Base-by-base conservation (phyloP, 2,888 invertebrate species). In the Drosophila heteroneura region DNA sequence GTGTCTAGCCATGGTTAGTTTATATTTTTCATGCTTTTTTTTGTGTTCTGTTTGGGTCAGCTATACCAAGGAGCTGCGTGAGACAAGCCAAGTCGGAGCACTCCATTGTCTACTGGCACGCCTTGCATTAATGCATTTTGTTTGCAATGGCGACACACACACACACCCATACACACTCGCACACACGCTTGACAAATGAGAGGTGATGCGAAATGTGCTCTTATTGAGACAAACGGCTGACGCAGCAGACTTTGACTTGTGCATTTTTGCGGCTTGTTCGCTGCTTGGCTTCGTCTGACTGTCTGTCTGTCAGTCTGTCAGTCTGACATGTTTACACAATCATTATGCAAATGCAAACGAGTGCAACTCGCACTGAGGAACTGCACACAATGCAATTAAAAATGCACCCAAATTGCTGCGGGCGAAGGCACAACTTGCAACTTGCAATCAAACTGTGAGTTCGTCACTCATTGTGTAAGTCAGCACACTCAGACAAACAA, bases 41-140 rank as follows among this genome's bases (percentile, higher is more conserved):
- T 74, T 68, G 54, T 39, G 70, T 16, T 26, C 5, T 47, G 65
- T 35, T 72, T 53, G 79, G 91, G 91, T 89, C 91, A 85, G 74
- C 73, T 86, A 16, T 26, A 79, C 79, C 72, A 87, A 91, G 90
- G 72, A 90, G 76, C 81, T 90, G 83, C 64, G 58, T 76, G 68
- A 73, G 81, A 67, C 70, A 79, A 68, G 65, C 75, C 74, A 82
- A 90, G 82, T 73, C 74, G 64, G 32, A 57, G 77, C 7, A 49
- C 54, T 70, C 58, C 61, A 60, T 71, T 44, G 63, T 62, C 57
- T 54, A 39, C 53, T 61, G 73, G 58, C 65, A 59, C 47, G 54
- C 54, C 80, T 69, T 64, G 81, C 64, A 72, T 69, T 91, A 91
- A 91, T 91, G 90, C 90, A 89, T 91, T 91, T 87, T 82, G 88